Percentiles rank a stretch among this genome's conserved stretches.
phyloP scores from a whole-genome alignment of 2,888 invertebrate genomes.

The Sericinus montela region DNA sequence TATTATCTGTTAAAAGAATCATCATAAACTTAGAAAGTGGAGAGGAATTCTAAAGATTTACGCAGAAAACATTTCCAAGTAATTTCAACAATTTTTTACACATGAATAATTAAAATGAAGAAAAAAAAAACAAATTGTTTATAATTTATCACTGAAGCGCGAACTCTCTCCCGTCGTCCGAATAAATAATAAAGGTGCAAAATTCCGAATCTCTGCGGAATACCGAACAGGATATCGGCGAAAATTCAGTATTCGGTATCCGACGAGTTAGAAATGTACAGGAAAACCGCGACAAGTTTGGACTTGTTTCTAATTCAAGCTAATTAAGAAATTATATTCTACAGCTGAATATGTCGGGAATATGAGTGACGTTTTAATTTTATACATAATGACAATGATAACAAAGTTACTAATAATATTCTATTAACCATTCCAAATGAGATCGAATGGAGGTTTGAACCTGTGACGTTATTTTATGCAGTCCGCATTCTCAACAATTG shows the following conservation, averaged over 20 bases:
- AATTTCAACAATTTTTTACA: background rate
- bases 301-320: background rate
- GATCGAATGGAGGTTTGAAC: too few species aligned
- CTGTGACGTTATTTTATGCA: too few species aligned
- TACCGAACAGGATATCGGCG: slow-evolving; percentile 34
- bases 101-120: slow-evolving; percentile 17
- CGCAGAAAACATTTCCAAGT: background rate
- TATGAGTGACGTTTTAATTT: too few species aligned
- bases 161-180: slow-evolving; percentile 7
- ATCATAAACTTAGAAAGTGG: too few species aligned
- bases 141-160: slow-evolving; percentile 25
- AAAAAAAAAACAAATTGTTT: slow-evolving; percentile 16
- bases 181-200: slow-evolving; percentile 33
- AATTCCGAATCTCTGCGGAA: slow-evolving; percentile 30
- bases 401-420: too few species aligned
- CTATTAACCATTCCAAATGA: too few species aligned
- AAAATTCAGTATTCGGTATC: slow-evolving; percentile 35
- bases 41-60: too few species aligned
- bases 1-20: too few species aligned
- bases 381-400: too few species aligned
- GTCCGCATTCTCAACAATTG: too few species aligned
- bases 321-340: too few species aligned
- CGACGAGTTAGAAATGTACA: slow-evolving; percentile 28
- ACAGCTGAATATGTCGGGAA: too few species aligned
- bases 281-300: slow-evolving; percentile 8